Conservation (phyloP, 2,113 vertebrate species). For the Carassius gibelio region DNA sequence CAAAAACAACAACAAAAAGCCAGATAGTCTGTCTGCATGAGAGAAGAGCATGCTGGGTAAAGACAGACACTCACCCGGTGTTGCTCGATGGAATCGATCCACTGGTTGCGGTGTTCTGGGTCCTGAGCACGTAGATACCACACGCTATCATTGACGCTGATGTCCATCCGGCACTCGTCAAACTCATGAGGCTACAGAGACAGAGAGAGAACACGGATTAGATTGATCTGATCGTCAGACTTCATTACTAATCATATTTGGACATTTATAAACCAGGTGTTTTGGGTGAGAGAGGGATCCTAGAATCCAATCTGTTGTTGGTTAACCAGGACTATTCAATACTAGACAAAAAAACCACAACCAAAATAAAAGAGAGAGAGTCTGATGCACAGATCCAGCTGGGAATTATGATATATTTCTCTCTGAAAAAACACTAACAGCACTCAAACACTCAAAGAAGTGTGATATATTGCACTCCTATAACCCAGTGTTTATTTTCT, state of each 20-base stretch:
- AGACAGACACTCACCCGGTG: conserved; percentile 82
- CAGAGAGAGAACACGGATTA: not conserved
- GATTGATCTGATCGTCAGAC: not conserved
- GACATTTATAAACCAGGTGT: not conserved
- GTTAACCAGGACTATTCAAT: not conserved
- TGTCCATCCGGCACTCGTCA: conserved; percentile 97
- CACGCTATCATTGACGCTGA: conserved; percentile 97
- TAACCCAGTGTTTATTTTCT: not conserved
- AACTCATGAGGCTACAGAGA: conserved; percentile 88
- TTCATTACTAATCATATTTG: not conserved
- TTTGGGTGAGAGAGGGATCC: too few species aligned
- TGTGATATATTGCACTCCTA: conserved; percentile 4
- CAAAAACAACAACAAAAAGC: too few species aligned
- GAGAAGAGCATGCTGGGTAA: not conserved
- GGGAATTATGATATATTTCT: conserved; percentile 8
- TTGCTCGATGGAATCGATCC: conserved; percentile 94
- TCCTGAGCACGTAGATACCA: conserved; percentile 98
- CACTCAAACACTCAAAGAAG: too few species aligned
- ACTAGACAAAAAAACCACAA: not conserved
- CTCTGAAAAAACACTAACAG: too few species aligned
- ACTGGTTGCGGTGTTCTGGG: conserved; percentile 90
- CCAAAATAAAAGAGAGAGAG: too few species aligned
- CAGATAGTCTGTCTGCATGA: not conserved
- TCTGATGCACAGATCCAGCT: not conserved
- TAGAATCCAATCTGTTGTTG: not conserved